These are phyloP conservation scores for Eidolon helvum DNA, from an alignment of 2,113 vertebrate genomes.

Conservation along the genomic window DNA sequence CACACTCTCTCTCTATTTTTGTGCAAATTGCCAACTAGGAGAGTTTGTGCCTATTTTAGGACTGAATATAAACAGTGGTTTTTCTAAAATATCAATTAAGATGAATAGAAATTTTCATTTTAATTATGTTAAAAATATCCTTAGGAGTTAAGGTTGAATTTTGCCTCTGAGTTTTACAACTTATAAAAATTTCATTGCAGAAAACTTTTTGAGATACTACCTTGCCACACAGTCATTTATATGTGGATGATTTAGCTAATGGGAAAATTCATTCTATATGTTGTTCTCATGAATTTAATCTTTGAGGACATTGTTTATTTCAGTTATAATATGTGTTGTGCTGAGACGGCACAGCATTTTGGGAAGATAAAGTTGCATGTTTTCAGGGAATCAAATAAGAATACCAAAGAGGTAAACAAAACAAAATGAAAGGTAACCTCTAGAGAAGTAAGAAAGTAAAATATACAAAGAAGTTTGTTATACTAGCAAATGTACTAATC, in stretches of 20 bases:
- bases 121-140: slow-evolving; percentile 51
- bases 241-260: slow-evolving; percentile 13
- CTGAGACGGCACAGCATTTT: neutral
- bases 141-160: slow-evolving; percentile 49
- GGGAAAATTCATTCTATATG: neutral
- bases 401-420: slow-evolving; percentile 15
- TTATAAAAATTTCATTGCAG: slow-evolving; percentile 63
- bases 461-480: neutral
- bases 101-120: slow-evolving; percentile 34
- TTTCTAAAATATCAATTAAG: slow-evolving; percentile 15
- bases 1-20: neutral
- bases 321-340: slow-evolving; percentile 30
- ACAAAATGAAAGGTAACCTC: neutral
- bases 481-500: neutral
- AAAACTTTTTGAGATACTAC: slow-evolving; percentile 45
- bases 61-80: neutral
- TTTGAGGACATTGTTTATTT: slow-evolving; percentile 45
- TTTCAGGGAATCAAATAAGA: slow-evolving; percentile 30
- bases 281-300: slow-evolving; percentile 40
- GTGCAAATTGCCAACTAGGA: neutral
- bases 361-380: neutral
- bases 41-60: neutral
- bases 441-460: neutral
- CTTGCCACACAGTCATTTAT: slow-evolving; percentile 9
- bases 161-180: slow-evolving; percentile 61